Conservation (phyloP, 1,140 invertebrate genomes). For the Xylocopa sonorina region DNA sequence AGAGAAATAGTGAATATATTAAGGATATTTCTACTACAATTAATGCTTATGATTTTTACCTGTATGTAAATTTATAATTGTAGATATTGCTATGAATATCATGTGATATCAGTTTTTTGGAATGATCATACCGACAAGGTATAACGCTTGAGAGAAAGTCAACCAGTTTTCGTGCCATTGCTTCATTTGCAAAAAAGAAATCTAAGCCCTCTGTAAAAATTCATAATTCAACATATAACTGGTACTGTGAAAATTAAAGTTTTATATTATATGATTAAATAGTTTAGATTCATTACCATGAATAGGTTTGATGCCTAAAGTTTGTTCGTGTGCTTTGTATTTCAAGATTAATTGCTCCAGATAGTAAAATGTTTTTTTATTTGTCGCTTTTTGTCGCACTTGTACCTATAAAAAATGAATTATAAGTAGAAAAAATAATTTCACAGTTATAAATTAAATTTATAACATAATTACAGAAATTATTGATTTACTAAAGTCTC, state of each 20-base stretch:
- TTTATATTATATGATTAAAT: slow-evolving; percentile 20
- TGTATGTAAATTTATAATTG: slow-evolving; percentile 97
- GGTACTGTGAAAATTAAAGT: no score
- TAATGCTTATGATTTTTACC: slow-evolving; percentile 73
- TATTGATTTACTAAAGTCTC: slow-evolving; percentile 71
- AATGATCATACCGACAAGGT: slow-evolving; percentile 92
- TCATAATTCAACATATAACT: slow-evolving; percentile 51
- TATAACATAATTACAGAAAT: not conserved
- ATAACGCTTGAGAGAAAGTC: slow-evolving; percentile 95
- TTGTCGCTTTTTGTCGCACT: slow-evolving; percentile 92
- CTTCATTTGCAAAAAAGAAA: slow-evolving; percentile 96
- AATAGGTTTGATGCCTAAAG: slow-evolving; percentile 96
- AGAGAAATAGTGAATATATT: not conserved
- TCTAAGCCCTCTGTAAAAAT: slow-evolving; percentile 93
- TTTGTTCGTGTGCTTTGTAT: slow-evolving; percentile 95
- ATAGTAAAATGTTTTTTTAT: slow-evolving; percentile 99
- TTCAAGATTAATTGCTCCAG: slow-evolving; percentile 99
- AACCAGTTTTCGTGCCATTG: slow-evolving; percentile 96
- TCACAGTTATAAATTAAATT: slow-evolving; percentile 1
- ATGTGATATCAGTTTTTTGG: slow-evolving; percentile 98
- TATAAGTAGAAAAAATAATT: slow-evolving; percentile 31
- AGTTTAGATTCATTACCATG: slow-evolving; percentile 85
- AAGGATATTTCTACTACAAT: not conserved
- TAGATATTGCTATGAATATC: slow-evolving; percentile 98
- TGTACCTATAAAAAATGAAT: slow-evolving; percentile 84